Evolutionary conservation across 2,113 vertebrate species (phyloP).

Genomic region (Noturus placidus): DNA sequence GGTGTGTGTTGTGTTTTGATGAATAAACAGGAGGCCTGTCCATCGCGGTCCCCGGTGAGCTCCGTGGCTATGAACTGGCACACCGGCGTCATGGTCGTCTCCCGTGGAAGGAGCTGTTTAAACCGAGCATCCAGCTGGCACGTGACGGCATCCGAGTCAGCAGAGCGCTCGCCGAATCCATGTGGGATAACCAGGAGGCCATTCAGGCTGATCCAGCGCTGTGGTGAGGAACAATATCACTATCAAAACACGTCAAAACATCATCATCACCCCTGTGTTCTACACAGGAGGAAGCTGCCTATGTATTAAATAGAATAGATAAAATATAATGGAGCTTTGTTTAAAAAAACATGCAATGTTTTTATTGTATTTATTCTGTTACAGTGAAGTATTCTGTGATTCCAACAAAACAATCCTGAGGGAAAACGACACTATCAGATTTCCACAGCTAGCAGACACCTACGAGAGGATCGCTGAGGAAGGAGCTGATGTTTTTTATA

Average conservation of each 20-base stretch:
- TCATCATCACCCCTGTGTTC: neutral
- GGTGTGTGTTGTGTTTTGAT: neutral
- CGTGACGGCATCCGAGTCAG: constrained; percentile 84
- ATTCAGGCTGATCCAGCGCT: constrained; percentile 76
- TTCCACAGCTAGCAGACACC: constrained; percentile 82
- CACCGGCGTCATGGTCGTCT: constrained; percentile 87
- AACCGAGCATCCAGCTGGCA: constrained; percentile 88
- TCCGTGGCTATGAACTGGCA: constrained; percentile 90
- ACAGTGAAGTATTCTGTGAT: constrained; percentile 82
- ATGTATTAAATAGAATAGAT: too few relatives aligned
- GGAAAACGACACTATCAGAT: constrained; percentile 81
- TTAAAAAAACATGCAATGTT: too few relatives aligned
- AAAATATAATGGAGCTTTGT: too few relatives aligned
- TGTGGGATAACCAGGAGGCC: constrained; percentile 63
- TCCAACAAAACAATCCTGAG: constrained; percentile 78
- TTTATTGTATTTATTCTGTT: too few relatives aligned
- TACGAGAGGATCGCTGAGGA: constrained; percentile 84
- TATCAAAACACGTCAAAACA: neutral
- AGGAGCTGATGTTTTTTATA: constrained; percentile 89
- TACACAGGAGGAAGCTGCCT: too few relatives aligned
- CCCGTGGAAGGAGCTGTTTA: constrained; percentile 88
- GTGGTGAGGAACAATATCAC: constrained; percentile 75
- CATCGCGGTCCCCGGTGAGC: constrained; percentile 92
- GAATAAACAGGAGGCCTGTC: constrained; percentile 82
- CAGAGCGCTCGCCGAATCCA: constrained; percentile 80